Conservation (phyloP, 2,888 invertebrate genomes). For the Lycophotia porphyrea region DNA sequence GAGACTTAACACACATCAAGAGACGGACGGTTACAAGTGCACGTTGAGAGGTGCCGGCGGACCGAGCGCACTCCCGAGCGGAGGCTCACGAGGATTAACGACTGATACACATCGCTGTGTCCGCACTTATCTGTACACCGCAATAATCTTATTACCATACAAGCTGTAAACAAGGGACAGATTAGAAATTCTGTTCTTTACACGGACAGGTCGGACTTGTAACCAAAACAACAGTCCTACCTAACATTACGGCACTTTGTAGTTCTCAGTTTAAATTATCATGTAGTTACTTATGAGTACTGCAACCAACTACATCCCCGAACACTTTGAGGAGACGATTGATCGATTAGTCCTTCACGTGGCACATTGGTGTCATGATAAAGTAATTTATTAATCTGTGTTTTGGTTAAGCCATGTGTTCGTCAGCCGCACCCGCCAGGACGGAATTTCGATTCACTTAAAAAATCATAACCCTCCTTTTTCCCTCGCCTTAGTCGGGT, state of each 20-base stretch:
- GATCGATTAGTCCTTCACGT: neutral
- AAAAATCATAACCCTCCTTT: neutral
- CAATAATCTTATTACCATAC: conserved; percentile 25
- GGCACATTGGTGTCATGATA: neutral
- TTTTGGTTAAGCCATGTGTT: neutral
- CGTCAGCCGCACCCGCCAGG: no score
- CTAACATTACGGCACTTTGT: neutral
- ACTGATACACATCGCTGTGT: conserved; percentile 5
- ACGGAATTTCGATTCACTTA: neutral
- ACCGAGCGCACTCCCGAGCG: neutral
- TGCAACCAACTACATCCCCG: neutral
- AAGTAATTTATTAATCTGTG: no score
- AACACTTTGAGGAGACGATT: neutral
- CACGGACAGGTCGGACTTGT: neutral
- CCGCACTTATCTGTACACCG: neutral
- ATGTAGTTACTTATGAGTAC: neutral
- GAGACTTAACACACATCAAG: no score
- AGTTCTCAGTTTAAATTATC: neutral
- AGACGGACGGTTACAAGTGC: neutral
- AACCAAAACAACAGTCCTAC: neutral
- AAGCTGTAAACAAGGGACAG: neutral
- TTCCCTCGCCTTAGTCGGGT: neutral
- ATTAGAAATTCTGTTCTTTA: neutral
- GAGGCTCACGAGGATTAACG: conserved; percentile 26
- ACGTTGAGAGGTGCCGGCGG: no score